Evolutionary conservation across 2,113 vertebrate species (phyloP).

Genomic region (Hyperoodon ampullatus): DNA sequence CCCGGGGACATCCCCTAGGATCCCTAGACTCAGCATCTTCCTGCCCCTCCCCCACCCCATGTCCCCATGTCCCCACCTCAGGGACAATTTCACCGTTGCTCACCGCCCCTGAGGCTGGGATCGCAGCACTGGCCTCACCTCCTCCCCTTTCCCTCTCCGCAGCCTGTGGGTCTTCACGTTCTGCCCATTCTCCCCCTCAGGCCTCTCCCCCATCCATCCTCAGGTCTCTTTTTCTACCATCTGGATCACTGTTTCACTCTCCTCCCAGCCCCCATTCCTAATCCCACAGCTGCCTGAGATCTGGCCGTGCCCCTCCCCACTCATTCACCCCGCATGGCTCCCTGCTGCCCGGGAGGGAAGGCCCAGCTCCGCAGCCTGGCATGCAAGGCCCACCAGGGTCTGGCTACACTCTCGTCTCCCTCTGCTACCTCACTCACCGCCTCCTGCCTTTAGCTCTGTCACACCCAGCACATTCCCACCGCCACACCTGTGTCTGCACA

Average conservation of each 20-base stretch:
- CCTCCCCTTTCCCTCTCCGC: neutral
- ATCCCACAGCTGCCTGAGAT: neutral
- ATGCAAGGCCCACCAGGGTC: neutral
- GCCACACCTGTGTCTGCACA: neutral
- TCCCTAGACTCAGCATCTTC: neutral
- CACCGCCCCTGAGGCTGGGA: neutral
- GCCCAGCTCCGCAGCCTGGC: neutral
- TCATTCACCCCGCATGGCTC: neutral
- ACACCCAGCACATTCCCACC: neutral
- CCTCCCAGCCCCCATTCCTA: neutral
- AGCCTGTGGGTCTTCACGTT: too few relatives aligned
- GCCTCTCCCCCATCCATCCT: neutral
- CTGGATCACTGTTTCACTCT: neutral
- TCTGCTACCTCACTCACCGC: neutral
- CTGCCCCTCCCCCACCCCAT: neutral
- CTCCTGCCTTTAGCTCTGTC: rapidly evolving
- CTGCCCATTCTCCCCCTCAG: neutral
- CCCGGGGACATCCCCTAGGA: neutral
- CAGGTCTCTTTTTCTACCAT: neutral
- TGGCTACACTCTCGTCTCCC: neutral
- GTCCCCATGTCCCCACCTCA: neutral
- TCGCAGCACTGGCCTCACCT: neutral
- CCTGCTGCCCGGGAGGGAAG: neutral
- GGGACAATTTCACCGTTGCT: neutral
- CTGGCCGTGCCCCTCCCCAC: too few relatives aligned